Percentiles rank a stretch among this genome's conserved stretches.
Conservation (phyloP, 2,113 vertebrate genomes). For the Tragelaphus buxtoni region DNA sequence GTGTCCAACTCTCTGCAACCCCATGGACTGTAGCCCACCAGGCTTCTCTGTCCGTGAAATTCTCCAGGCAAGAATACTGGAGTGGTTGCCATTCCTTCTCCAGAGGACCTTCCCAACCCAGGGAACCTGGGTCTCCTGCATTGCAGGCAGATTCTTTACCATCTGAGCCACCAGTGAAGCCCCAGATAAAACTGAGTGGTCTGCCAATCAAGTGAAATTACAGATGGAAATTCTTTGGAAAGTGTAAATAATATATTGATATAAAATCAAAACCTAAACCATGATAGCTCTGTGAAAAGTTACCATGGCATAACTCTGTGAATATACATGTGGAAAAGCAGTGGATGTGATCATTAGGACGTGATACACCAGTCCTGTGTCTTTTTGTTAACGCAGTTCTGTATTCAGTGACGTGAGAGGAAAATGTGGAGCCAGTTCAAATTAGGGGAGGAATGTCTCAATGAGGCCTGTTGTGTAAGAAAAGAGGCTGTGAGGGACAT, state of each 20-base stretch:
- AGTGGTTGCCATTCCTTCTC: not conserved
- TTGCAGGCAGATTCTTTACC: not conserved
- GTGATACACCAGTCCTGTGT: not conserved
- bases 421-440: constrained; percentile 1
- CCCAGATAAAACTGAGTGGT: not conserved
- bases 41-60: not conserved
- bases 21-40: not conserved
- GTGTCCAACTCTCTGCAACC: not conserved
- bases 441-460: not conserved
- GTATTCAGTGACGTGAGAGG: not conserved
- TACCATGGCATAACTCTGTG: not conserved
- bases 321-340: not conserved
- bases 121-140: not conserved
- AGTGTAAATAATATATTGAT: not conserved
- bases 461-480: not conserved
- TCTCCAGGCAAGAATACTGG: not conserved
- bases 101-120: not conserved
- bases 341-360: not conserved
- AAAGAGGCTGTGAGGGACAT: not conserved
- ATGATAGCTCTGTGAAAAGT: not conserved
- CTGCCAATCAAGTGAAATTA: not conserved
- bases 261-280: not conserved
- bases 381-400: constrained; percentile 22
- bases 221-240: not conserved
- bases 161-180: not conserved